Evolutionary conservation across 2,113 vertebrate genomes (phyloP), one percentile per base, ranked within the genome.

Genomic region (Rhea pennata): DNA sequence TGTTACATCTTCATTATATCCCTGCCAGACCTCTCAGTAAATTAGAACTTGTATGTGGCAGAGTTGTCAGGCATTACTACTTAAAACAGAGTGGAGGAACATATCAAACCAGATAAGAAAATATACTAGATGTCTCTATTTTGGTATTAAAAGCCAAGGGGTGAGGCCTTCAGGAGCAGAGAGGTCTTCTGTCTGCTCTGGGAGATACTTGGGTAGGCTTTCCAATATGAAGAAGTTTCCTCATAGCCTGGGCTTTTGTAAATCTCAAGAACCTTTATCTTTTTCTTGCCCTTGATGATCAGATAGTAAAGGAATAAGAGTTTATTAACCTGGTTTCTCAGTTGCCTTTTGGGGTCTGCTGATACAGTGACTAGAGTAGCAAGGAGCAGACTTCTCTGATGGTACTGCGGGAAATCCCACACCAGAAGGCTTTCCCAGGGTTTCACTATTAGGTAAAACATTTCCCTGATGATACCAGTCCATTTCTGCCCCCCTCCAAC

Each of bases 361-460:
- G 33, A 27, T 7, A 36, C 33, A n/a, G 5, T 2, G 6, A 12
- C 12, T 9, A 7, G 33, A 70, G 23, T 16, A 16, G 0, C 0
- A 29, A 36, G 46, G 40, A 66, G 50, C 61, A 40, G 81, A 13
- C 16, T 23, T 56, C 12, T 1, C 16, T 27, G 53, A 36, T 5
- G 24, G 36, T 33, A 10, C 24, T 50, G 46, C 9, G 27, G n/a
- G 44, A 29, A 48, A 39, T 39, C 33, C 21, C 17, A 31, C 54
- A 42, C 54, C 50, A 36, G 15, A 40, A 61, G 14, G 17, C 29
- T 50, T 74, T 26, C 61, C 72, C 15, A 6, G 54, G 27, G 36
- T 29, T 79, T 65, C 50, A 33, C 21, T 40, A 1, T 3, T 26
- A 14, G 39, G 29, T 21, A 71, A 66, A 70, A 36, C 8, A 0